These are phyloP conservation scores for Volucella inanis DNA, from an alignment of 2,888 invertebrate genomes.

Conservation along the genomic window DNA sequence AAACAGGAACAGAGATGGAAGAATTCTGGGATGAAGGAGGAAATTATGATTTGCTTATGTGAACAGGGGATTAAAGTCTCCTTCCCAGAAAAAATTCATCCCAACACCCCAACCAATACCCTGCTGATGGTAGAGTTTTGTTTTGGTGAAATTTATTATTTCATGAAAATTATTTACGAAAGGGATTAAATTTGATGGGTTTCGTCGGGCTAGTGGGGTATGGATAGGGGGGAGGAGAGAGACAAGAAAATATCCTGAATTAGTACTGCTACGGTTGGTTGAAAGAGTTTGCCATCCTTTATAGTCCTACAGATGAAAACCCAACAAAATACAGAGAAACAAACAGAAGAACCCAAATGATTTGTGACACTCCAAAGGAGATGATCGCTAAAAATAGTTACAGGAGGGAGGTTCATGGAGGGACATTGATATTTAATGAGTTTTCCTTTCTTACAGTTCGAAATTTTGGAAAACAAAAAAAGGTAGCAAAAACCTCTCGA, in stretches of 20 bases:
- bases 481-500: too few species aligned
- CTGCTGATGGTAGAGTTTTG: slow-evolving; percentile 42
- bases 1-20: slow-evolving; percentile 8
- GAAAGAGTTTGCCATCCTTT: slow-evolving; percentile 41
- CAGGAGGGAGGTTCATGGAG: neutral
- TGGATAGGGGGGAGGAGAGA: neutral
- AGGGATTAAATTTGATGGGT: slow-evolving; percentile 74
- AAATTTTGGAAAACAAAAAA: too few species aligned
- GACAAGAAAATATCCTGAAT: slow-evolving; percentile 68
- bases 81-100: slow-evolving; percentile 59
- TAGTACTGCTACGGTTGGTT: slow-evolving; percentile 55
- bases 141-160: slow-evolving; percentile 61
- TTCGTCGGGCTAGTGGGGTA: slow-evolving; percentile 6
- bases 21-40: slow-evolving; percentile 15
- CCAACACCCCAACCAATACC: neutral
- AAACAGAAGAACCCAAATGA: slow-evolving; percentile 17
- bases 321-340: slow-evolving; percentile 5
- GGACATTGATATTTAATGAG: too few species aligned
- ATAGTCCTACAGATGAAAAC: slow-evolving; percentile 20
- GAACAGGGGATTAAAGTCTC: slow-evolving; percentile 81
- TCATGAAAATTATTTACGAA: slow-evolving; percentile 71
- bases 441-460: too few species aligned
- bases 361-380: slow-evolving; percentile 1
- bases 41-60: slow-evolving; percentile 80
- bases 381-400: neutral